A percentile compares a stretch with the other conserved stretches of the same genome.
phyloP scores from a whole-genome alignment of 2,797 vertebrate genomes.

The Otolemur crassicaudatus region DNA sequence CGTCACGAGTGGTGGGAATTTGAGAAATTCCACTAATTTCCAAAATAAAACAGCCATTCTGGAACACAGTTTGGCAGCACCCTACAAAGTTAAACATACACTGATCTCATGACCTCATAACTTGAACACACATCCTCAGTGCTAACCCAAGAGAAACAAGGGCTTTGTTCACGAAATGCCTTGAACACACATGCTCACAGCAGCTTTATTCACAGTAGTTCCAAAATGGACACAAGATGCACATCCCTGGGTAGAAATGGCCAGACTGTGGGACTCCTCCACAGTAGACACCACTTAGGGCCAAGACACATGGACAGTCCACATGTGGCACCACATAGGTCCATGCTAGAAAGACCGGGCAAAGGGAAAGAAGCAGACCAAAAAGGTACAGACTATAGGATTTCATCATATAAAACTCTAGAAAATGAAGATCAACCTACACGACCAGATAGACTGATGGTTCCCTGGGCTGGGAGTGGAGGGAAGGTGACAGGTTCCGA shows the following conservation, averaged over 20 bases:
- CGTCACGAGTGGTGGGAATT: not conserved
- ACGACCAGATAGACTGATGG: fast-evolving
- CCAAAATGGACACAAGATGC: not conserved
- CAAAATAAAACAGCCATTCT: not conserved
- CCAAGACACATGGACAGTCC: not conserved
- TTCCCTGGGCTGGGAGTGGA: not conserved
- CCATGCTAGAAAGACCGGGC: fast-evolving
- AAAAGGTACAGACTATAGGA: fast-evolving
- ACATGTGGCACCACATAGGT: fast-evolving
- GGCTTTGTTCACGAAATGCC: fast-evolving
- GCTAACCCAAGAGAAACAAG: too few species aligned
- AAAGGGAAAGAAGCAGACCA: not conserved
- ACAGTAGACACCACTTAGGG: fast-evolving
- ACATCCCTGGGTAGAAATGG: too few species aligned
- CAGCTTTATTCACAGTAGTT: too few species aligned
- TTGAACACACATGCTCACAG: fast-evolving
- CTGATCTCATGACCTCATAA: not conserved
- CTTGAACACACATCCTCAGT: too few species aligned
- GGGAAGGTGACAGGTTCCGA: not conserved
- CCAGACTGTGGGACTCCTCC: not conserved
- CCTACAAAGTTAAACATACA: not conserved
- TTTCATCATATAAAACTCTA: fast-evolving
- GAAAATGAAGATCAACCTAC: too few species aligned
- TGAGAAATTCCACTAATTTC: not conserved
- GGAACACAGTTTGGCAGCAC: not conserved